Conservation (phyloP, 53 echinoderm and acorn worm species). For the Temnopleurus reevesii region DNA sequence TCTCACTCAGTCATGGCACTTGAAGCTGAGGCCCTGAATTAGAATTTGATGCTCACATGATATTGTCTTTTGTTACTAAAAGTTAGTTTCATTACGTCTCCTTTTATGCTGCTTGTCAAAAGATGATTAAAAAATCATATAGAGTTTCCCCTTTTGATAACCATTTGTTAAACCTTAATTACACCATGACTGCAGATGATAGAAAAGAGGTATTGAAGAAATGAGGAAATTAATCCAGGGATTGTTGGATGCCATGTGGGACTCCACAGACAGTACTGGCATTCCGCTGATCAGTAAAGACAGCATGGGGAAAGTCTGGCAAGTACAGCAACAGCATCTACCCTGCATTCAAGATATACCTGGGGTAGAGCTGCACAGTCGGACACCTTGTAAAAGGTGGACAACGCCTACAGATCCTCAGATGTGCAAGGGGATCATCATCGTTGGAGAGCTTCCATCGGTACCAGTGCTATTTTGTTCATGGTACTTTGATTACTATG, state of each 20-base stretch:
- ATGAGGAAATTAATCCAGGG: constrained; percentile 10
- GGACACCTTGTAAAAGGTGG: constrained; percentile 54
- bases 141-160: no score
- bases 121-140: no score
- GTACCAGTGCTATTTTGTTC: no score
- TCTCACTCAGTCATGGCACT: no score
- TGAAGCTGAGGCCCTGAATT: no score
- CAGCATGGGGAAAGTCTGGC: constrained; percentile 65
- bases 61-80: no score
- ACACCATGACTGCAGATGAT: constrained; percentile 49
- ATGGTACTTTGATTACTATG: no score
- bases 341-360: constrained; percentile 67
- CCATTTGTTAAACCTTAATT: no score
- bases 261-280: constrained; percentile 47
- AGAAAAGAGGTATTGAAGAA: constrained; percentile 59
- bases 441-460: constrained; percentile 70
- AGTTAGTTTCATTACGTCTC: no score
- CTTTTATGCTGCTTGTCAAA: no score
- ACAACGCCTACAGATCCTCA: constrained; percentile 17
- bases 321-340: constrained; percentile 69
- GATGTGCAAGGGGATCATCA: constrained; percentile 66
- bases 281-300: constrained; percentile 33
- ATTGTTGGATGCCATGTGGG: constrained; percentile 58
- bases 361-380: constrained; percentile 58
- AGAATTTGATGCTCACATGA: no score